Evolutionary conservation across 1,140 invertebrate species (phyloP).

Genomic region (Aporrectodea caliginosa): DNA sequence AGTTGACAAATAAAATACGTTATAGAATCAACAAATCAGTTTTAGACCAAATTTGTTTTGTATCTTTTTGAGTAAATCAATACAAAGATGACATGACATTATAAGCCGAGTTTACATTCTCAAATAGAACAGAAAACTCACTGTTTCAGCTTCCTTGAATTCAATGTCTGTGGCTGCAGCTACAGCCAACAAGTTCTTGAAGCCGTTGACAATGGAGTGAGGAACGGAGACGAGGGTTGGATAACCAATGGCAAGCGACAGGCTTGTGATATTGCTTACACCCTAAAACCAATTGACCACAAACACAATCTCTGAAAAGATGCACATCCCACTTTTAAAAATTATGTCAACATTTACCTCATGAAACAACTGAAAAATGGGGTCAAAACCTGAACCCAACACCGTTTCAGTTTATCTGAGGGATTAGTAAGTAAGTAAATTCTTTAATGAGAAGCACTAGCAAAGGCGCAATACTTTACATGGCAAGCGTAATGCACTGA

Average conservation of each 20-base stretch:
- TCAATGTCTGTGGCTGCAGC: constrained; percentile 91
- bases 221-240: constrained; percentile 93
- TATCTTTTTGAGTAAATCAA: constrained; percentile 7
- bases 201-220: constrained; percentile 94
- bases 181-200: constrained; percentile 95
- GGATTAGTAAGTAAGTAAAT: too few species aligned
- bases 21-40: not conserved
- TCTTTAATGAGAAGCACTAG: too few species aligned
- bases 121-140: constrained; percentile 58
- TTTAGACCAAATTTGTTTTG: not conserved
- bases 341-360: too few species aligned
- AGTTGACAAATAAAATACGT: too few species aligned
- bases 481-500: too few species aligned
- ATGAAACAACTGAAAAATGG: too few species aligned
- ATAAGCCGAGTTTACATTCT: not conserved
- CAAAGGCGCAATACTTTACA: too few species aligned
- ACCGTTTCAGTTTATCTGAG: too few species aligned
- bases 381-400: too few species aligned
- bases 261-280: constrained; percentile 87
- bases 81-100: not conserved
- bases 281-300: too few species aligned
- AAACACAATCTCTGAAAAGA: too few species aligned
- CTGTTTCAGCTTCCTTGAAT: constrained; percentile 87
- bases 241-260: constrained; percentile 89
- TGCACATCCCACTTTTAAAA: too few species aligned